These are phyloP conservation scores for Cataglyphis livida DNA, from an alignment of 2,888 invertebrate species.

Conservation along the genomic window DNA sequence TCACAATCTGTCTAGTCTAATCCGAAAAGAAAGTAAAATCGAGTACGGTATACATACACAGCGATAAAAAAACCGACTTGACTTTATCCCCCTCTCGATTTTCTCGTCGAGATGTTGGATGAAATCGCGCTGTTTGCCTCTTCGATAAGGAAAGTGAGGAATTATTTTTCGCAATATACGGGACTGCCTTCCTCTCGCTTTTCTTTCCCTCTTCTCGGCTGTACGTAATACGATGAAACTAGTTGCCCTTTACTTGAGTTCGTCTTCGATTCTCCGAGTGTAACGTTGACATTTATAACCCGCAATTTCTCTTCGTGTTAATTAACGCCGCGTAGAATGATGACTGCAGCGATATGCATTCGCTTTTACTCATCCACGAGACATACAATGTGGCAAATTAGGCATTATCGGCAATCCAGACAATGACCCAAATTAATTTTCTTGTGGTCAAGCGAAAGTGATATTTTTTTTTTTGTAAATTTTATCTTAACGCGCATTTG, in stretches of 20 bases:
- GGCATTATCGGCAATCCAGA: constrained; percentile 10
- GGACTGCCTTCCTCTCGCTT: constrained; percentile 18
- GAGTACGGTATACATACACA: constrained; percentile 1
- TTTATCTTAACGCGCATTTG: constrained; percentile 25
- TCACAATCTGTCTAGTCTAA: constrained; percentile 10
- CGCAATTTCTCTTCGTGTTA: constrained; percentile 49
- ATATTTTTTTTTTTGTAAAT: constrained; percentile 3
- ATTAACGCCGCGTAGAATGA: constrained; percentile 39
- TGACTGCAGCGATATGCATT: background rate
- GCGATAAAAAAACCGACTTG: constrained; percentile 35
- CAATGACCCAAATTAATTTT: constrained; percentile 18
- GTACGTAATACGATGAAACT: constrained; percentile 47
- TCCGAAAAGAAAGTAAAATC: constrained; percentile 58
- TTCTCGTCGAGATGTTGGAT: background rate
- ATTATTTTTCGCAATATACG: constrained; percentile 65
- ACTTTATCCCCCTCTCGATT: constrained; percentile 20
- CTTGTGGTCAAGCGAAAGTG: constrained; percentile 23
- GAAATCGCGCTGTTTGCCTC: constrained; percentile 17
- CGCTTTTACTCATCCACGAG: constrained; percentile 10
- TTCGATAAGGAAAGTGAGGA: constrained; percentile 25
- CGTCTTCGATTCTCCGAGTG: constrained; percentile 42
- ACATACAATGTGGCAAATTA: constrained; percentile 10
- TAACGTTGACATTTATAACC: constrained; percentile 62
- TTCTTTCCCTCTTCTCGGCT: constrained; percentile 22
- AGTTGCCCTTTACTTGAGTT: constrained; percentile 69